A percentile compares a stretch with the other conserved stretches of the same genome.
phyloP scores from a whole-genome alignment of 2,113 vertebrate species.

The Perca fluviatilis region DNA sequence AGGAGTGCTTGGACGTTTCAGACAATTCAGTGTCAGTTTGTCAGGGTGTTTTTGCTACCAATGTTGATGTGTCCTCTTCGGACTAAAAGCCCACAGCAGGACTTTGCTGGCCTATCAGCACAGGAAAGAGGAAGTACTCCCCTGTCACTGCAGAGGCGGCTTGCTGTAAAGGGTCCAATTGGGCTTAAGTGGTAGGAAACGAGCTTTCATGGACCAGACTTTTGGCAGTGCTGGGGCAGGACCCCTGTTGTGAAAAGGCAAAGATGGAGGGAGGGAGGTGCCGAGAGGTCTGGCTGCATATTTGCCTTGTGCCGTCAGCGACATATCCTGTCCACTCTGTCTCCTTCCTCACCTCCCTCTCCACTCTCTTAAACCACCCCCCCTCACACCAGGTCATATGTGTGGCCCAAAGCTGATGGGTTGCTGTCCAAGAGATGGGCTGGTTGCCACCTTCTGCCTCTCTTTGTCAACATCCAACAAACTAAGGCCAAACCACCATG shows the following conservation, averaged over 20 bases:
- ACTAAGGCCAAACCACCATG: conserved; percentile 50
- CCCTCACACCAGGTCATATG: conserved; percentile 51
- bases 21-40: conserved; percentile 65
- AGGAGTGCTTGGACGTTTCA: conserved; percentile 37
- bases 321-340: not conserved
- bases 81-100: conserved; percentile 72
- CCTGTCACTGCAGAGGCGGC: conserved; percentile 45
- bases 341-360: conserved; percentile 8
- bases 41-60: conserved; percentile 55
- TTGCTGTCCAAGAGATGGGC: conserved; percentile 54
- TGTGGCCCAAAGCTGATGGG: conserved; percentile 64
- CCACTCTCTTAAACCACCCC: conserved; percentile 6
- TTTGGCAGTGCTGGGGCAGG: conserved; percentile 39
- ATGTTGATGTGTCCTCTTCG: conserved; percentile 57
- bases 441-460: conserved; percentile 55
- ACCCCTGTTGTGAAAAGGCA: conserved; percentile 52
- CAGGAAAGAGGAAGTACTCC: conserved; percentile 65
- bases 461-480: conserved; percentile 66
- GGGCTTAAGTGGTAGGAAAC: conserved; percentile 59
- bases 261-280: conserved; percentile 32
- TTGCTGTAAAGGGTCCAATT: conserved; percentile 51
- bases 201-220: conserved; percentile 46
- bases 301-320: conserved; percentile 30
- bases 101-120: conserved; percentile 74
- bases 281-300: conserved; percentile 31